These are phyloP conservation scores for Cheilosia impressa DNA, from an alignment of 2,888 invertebrate genomes.

Conservation along the genomic window DNA sequence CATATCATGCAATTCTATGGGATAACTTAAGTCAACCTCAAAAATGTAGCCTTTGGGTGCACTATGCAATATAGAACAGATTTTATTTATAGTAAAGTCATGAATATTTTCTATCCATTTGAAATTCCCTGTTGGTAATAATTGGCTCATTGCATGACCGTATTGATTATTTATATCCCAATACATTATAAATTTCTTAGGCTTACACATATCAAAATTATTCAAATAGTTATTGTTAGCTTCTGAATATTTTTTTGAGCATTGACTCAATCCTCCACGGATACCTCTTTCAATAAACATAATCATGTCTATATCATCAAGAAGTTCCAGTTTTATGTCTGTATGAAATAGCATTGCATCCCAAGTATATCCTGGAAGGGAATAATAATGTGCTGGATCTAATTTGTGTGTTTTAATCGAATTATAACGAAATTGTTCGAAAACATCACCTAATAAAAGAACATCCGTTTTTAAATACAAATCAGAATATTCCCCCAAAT, in stretches of 20 bases:
- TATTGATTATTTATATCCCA: constrained; percentile 30
- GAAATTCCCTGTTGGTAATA: no score
- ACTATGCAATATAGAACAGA: no score
- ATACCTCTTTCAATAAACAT: constrained; percentile 20
- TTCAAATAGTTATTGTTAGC: constrained; percentile 3
- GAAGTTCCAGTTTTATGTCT: background rate
- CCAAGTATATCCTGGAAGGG: constrained; percentile 16
- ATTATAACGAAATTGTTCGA: no score
- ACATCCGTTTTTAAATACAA: no score
- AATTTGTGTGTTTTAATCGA: constrained; percentile 12
- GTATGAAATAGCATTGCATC: constrained; percentile 9
- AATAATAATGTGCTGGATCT: constrained; percentile 19
- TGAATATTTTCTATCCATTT: no score
- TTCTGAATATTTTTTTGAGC: constrained; percentile 5
- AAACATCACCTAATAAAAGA: no score
- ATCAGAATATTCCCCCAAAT: no score
- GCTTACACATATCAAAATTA: background rate
- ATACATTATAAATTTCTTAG: constrained; percentile 2
- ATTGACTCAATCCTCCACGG: constrained; percentile 22
- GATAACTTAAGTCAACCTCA: no score
- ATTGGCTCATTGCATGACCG: background rate
- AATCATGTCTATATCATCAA: constrained; percentile 2
- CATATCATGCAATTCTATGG: no score
- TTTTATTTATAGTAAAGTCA: no score
- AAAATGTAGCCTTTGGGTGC: no score